A percentile compares a stretch with the other conserved stretches of the same genome.
phyloP scores from a whole-genome alignment of 1,140 invertebrate genomes.

The Lepidostoma basale region DNA sequence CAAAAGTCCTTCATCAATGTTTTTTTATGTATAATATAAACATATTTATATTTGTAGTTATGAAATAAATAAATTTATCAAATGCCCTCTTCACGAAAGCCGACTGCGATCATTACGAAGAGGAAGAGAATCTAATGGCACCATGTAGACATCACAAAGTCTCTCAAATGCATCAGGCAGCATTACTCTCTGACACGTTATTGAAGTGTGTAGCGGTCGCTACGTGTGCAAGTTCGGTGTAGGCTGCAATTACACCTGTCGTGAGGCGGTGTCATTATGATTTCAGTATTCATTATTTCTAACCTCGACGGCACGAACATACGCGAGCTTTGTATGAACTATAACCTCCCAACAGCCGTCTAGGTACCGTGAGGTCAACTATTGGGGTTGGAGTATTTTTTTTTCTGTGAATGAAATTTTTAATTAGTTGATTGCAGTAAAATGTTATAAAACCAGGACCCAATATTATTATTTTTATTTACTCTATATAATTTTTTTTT shows the following conservation, averaged over 20 bases:
- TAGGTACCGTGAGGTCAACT: not conserved
- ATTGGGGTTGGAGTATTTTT: not conserved
- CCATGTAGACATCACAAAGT: too few species aligned
- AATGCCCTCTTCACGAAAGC: not conserved
- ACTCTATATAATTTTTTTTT: too few species aligned
- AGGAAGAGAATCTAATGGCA: too few species aligned
- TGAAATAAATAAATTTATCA: not conserved
- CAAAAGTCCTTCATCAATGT: too few species aligned
- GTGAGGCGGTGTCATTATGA: not conserved
- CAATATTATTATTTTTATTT: not conserved
- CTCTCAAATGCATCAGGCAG: not conserved
- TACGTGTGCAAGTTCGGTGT: not conserved
- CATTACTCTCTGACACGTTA: not conserved
- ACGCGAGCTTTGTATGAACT: not conserved
- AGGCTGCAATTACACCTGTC: not conserved
- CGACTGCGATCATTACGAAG: too few species aligned
- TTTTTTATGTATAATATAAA: too few species aligned
- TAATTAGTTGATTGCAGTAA: not conserved
- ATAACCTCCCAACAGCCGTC: not conserved
- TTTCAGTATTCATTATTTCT: slow-evolving; percentile 8
- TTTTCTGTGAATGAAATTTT: not conserved
- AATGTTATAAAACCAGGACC: not conserved
- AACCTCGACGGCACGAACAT: not conserved
- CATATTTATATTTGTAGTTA: not conserved
- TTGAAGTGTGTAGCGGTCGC: not conserved